Base-by-base conservation (phyloP, 2,888 invertebrate species). In the Chymomyza caudatula region DNA sequence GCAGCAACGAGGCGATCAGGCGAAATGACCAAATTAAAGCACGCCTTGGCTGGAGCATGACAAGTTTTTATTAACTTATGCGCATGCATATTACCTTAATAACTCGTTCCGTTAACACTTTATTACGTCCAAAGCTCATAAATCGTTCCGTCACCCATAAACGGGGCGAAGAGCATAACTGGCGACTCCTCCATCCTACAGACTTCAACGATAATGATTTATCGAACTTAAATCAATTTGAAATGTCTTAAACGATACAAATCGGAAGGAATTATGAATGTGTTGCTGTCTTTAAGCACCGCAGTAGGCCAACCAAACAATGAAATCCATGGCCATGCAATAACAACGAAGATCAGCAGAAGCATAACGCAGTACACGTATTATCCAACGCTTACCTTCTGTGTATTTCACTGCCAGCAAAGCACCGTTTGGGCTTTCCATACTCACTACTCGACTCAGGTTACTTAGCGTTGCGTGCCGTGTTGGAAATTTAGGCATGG, bases 221-320 rank as follows among this genome's bases (percentile, higher is more conserved):
- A 89, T 89, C 87, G 88, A 81, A 78, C 86, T 88, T 88, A 87
- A 87, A 89, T 89, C 87, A 88, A 88, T 88, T 89, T 88, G 85
- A 88, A 86, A 89, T 85, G 87, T 89, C 87, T 87, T 83, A 67
- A 81, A 76, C 77, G 86, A 87, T 88, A 88, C 80, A 81, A 78
- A 87, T 86, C 85, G 74, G 71, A 78, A 83, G 70, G 81, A 86
- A 87, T 82, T 86, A 86, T 78, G 76, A 73, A 81, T 87, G 78
- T 81, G 85, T 81, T 78, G 85, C 78, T 81, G 77, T 87, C 80
- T 86, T 78, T 57, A 83, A 76, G 75, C 85, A 74, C 84, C 87
- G 80, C 88, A 88, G 88, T 88, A 87, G 87, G 87, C 87, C 77
- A 52, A 62, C 69, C 23, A 67, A 59, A 65, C 65, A 76, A 74